Evolutionary conservation across 2,797 vertebrate species (phyloP), one percentile per base, ranked within the genome.

Genomic region (Parauchenoglanis punctatus): DNA sequence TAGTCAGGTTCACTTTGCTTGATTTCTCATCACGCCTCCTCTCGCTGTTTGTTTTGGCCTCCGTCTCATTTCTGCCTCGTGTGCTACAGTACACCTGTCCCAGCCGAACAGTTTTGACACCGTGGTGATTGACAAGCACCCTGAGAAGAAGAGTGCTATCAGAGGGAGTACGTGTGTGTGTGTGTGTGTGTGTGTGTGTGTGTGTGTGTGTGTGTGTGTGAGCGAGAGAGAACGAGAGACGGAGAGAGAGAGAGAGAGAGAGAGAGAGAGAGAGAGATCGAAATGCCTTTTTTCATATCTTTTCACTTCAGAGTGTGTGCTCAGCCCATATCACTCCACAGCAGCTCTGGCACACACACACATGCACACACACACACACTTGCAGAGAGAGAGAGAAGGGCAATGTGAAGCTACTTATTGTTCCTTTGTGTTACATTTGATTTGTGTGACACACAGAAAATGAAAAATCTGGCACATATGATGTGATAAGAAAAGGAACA

Each of bases 211-310:
- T 72, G 54, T 46, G n/a, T 67, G 58, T 88, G 35, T 77, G 15
- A 31, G 61, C 35, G 25, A 54, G 49, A n/a, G 68, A 5, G 68
- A 12, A 25, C 4, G 46, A 31, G 58, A 46, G 78, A 72, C 52
- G n/a, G 76, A 72, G 72, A 85, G 83, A 61, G 91, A 86, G 91
- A 93, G 92, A 95, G 95, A 95, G 93, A 94, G 92, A 86, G 90
- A 93, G 93, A 92, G 90, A 89, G 91, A 89, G 93, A 94, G 93
- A 93, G 85, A 63, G 28, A 88, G 92, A 92, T 89, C 70, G 91
- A 95, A 95, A 95, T 95, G 95, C 94, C 94, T 94, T 93, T 54
- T 90, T 89, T 90, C 87, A 92, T 92, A 93, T 91, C 91, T 85
- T 87, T 88, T 75, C 86, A 90, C 85, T 85, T 89, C 90, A 87